Evolutionary conservation across 92 coral and sea anemone species (phyloP), one percentile per base, ranked within the genome.

Genomic region (Porites rus): DNA sequence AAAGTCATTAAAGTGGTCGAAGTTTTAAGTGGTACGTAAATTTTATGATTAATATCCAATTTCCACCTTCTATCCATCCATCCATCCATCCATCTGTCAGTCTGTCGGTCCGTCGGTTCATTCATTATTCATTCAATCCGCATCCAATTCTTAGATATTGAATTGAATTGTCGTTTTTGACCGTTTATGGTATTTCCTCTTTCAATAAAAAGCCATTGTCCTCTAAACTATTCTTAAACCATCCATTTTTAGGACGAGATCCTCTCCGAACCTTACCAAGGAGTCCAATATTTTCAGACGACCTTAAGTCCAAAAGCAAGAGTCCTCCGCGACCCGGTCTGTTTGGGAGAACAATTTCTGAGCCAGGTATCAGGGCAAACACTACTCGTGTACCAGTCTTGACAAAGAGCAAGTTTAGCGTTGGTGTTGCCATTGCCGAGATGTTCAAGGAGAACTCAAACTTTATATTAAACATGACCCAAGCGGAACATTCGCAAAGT

Each of bases 21-120:
- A 60, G 46, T 82, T 1, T 51, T 72, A 46, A 74, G 80, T 11
- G 87, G 87, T 83, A 63, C 13, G 87, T 65, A 4, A 13, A 58
- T 10, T 14, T 8, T 25, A 22, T 7, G 46, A 38, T 38, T 38
- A 3, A 38, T 38, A 38, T 38, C 46, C 46, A 54, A 54, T 54
- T 54, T 54, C 7, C 66, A 14, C 18, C 12, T 18, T 19, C 18
- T 74, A 28, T 28, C 78, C 24, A 31, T 31, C 78, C 62, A 31
- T 74, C 59, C 10, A 8, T 54, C 59, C 59, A 12, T 54, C 59
- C 58, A 10, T 52, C 58, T 8, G 11, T 54, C 60, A 10, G 14
- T 54, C 60, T 8, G 60, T 54, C 60, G 0, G 46, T 38, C 46
- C 46, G 46, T 38, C 6, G 7, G 6, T 38, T 38, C 7, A 38